Conservation (phyloP, 2,888 invertebrate genomes). For the Chrysina gloriosa region DNA sequence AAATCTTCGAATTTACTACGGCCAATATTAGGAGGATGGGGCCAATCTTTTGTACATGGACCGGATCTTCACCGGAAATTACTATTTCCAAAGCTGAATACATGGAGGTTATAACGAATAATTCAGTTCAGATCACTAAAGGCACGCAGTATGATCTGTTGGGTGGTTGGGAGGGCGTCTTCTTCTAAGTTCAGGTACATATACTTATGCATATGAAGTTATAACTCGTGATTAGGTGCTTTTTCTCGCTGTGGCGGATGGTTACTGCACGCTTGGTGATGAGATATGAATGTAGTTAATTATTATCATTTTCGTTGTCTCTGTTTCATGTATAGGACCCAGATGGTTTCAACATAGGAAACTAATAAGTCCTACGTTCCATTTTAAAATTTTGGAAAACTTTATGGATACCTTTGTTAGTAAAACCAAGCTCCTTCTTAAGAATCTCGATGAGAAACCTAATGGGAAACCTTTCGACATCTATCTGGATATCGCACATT, state of each 20-base stretch:
- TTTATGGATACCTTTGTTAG: conserved; percentile 55
- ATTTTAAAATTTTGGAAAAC: conserved; percentile 56
- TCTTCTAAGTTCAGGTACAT: background rate
- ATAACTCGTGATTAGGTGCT: too few species aligned
- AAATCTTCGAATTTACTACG: background rate
- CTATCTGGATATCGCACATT: conserved; percentile 54
- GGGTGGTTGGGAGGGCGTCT: background rate
- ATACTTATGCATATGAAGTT: too few species aligned
- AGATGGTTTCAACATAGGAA: conserved; percentile 55
- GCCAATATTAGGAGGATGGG: background rate
- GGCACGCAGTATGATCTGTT: background rate
- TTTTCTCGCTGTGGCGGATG: too few species aligned
- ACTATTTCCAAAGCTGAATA: conserved; percentile 2
- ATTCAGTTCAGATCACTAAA: background rate
- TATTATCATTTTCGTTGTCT: too few species aligned
- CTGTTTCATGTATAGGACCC: too few species aligned
- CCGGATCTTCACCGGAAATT: background rate
- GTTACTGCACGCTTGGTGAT: too few species aligned
- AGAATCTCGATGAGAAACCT: conserved; percentile 48
- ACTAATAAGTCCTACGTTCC: conserved; percentile 57
- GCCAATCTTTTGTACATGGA: conserved; percentile 15
- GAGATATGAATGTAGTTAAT: too few species aligned
- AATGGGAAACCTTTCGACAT: conserved; percentile 55
- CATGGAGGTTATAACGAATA: conserved; percentile 12
- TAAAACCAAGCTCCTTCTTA: conserved; percentile 52